Percentiles rank a stretch among this genome's conserved stretches.
Conservation (phyloP, 2,888 invertebrate species). For the Gonocerus acuteangulatus region DNA sequence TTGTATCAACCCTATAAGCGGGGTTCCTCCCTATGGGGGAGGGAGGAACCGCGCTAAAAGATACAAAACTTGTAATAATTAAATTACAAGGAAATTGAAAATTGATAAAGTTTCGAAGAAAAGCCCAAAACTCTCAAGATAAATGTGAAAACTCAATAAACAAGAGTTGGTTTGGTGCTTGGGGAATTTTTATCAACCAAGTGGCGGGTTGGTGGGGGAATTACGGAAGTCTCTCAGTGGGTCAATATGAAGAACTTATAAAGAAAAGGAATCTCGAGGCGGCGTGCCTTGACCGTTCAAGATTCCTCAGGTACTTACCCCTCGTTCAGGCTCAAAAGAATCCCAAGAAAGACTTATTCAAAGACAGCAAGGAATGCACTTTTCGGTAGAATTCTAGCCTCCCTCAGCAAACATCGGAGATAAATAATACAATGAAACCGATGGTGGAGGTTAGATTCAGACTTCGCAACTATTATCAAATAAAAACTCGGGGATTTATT, state of each 20-base stretch:
- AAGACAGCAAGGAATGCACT: background rate
- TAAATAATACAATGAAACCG: too few species aligned
- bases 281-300: background rate
- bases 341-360: background rate
- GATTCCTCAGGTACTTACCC: slow-evolving; percentile 1
- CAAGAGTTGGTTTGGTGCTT: background rate
- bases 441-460: too few species aligned
- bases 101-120: too few species aligned
- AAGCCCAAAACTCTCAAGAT: too few species aligned
- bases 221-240: background rate
- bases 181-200: background rate
- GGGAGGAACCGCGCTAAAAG: too few species aligned
- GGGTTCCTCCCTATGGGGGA: too few species aligned
- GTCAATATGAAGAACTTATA: slow-evolving; percentile 1
- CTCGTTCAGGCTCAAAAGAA: background rate
- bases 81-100: too few species aligned
- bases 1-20: too few species aligned
- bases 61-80: too few species aligned
- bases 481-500: too few species aligned
- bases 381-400: background rate
- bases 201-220: background rate
- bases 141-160: background rate
- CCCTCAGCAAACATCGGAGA: too few species aligned
- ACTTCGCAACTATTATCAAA: too few species aligned
- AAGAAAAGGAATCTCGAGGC: background rate